phyloP scores from a whole-genome alignment of 1,140 invertebrate species.

The Pygmarrhopalites habei region DNA sequence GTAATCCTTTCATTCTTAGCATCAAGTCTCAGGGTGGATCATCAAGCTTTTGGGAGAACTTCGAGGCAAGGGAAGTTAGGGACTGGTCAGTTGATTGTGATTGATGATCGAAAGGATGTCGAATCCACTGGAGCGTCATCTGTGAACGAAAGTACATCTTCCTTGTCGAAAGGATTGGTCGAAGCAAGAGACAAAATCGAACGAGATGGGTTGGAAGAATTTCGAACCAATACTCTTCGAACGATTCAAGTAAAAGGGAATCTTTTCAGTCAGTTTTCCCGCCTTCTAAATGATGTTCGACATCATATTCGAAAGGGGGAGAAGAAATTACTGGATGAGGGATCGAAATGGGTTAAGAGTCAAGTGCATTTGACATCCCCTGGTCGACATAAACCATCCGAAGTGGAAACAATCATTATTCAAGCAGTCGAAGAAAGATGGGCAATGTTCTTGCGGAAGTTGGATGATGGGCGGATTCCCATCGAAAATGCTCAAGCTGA shows the following conservation, averaged over 20 bases:
- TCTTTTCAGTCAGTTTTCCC: not conserved
- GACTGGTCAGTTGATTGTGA: constrained; percentile 39
- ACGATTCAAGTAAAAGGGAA: not conserved
- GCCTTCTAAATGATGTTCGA: not conserved
- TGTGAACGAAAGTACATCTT: not conserved
- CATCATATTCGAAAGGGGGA: not conserved
- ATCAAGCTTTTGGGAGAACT: constrained; percentile 44
- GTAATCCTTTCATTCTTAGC: constrained; percentile 44
- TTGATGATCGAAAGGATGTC: too few relatives aligned
- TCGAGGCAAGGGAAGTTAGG: constrained; percentile 42
- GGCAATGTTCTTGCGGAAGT: constrained; percentile 1
- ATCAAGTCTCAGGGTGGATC: constrained; percentile 42
- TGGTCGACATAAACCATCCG: not conserved
- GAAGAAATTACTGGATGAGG: not conserved
- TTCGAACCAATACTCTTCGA: not conserved
- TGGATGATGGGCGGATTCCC: not conserved
- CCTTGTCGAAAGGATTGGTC: not conserved
- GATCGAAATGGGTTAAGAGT: too few relatives aligned
- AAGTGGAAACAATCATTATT: not conserved
- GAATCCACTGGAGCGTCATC: too few relatives aligned
- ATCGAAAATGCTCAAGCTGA: not conserved
- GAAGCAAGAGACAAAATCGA: not conserved
- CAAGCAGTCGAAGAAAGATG: constrained; percentile 10
- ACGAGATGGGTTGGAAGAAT: not conserved
- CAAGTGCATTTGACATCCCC: too few relatives aligned